phyloP scores from a whole-genome alignment of 2,113 vertebrate species.

The Henicopernis longicauda region DNA sequence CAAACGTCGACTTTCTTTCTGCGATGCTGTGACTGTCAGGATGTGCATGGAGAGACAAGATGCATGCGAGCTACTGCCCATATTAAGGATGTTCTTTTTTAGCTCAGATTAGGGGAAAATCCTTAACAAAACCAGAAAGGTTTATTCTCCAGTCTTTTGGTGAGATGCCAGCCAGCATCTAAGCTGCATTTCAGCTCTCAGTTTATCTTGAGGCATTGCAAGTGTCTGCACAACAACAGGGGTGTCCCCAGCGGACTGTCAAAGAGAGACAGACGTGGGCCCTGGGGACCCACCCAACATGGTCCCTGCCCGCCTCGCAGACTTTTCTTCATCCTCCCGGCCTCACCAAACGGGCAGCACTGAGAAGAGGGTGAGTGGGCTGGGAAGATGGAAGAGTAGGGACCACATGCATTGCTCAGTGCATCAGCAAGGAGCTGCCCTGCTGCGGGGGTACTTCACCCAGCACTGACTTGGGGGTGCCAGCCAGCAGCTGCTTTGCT shows the following conservation, averaged over 20 bases:
- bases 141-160: background rate
- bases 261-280: background rate
- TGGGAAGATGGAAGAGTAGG: background rate
- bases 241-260: background rate
- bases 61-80: background rate
- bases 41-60: background rate
- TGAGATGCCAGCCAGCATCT: background rate
- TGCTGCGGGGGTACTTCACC: background rate
- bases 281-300: accelerated
- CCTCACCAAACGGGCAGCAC: background rate
- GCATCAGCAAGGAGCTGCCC: background rate
- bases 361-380: background rate
- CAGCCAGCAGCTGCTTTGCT: background rate
- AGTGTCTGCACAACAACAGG: background rate
- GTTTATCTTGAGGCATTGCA: background rate
- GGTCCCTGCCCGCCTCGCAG: background rate
- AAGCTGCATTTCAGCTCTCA: background rate
- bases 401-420: background rate
- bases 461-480: background rate
- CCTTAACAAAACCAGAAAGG: background rate
- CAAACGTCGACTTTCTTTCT: background rate
- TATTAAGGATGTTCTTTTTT: background rate
- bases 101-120: background rate
- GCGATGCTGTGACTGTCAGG: background rate
- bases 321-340: accelerated